Conservation (phyloP, 2,797 vertebrate genomes). For the Falco rusticolus region DNA sequence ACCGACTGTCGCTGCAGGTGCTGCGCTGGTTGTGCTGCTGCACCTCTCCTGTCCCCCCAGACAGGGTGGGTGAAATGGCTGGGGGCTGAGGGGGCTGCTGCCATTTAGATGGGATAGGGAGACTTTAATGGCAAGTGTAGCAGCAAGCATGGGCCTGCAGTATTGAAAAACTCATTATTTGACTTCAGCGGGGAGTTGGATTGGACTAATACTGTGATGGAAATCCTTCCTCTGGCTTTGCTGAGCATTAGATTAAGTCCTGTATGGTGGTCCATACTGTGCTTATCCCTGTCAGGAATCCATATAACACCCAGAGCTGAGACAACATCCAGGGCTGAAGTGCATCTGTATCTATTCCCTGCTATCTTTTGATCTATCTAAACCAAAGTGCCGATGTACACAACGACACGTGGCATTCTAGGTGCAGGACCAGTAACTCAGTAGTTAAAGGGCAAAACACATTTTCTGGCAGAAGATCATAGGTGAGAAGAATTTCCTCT, state of each 20-base stretch:
- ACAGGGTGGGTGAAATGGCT: not conserved
- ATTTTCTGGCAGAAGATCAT: not conserved
- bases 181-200: not conserved
- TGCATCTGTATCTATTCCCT: not conserved
- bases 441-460: not conserved
- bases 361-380: not conserved
- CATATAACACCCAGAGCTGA: not conserved
- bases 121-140: not conserved
- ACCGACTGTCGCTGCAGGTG: not conserved
- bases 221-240: not conserved
- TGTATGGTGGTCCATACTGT: not conserved
- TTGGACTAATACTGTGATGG: not conserved
- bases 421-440: not conserved
- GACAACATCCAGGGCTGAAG: not conserved
- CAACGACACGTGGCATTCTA: accelerated
- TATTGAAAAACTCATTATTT: not conserved
- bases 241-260: not conserved
- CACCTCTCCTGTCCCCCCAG: not conserved
- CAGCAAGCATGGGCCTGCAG: not conserved
- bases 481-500: not conserved
- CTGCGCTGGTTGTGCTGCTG: not conserved
- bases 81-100: not conserved
- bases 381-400: not conserved
- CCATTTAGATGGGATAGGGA: not conserved
- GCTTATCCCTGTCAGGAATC: not conserved